Evolutionary conservation across 2,888 invertebrate genomes (phyloP), one percentile per base, ranked within the genome.

Genomic region (Tridacna gigas): DNA sequence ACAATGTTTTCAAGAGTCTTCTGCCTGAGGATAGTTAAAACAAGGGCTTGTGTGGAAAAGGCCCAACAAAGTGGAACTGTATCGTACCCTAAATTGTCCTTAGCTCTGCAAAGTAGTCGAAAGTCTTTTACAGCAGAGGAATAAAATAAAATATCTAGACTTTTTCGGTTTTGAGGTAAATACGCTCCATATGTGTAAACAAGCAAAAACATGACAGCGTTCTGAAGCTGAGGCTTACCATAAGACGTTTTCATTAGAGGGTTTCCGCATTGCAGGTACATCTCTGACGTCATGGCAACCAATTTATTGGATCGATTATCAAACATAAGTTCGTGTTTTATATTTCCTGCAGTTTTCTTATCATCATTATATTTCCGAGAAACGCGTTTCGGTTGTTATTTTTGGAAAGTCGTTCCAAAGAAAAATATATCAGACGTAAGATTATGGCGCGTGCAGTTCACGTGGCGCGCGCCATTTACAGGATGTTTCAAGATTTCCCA

Each of bases 291-390:
- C 74, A 74, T 25, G 25, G 47, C 12, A 60, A 51, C 26, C 74
- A 74, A 74, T 74, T 74, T 74, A 74, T 74, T 60, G 74, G 60
- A 63, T 63, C 20, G 63, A 22, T 63, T 63, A 63, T 63, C 63
- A 63, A 25, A 63, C 71, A 71, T 47, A 71, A 48, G 48, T 51
- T 51, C 25, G 51, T 22, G 51, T 71, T 71, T 71, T 71, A 45
- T 20, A 71, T 71, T 47, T 71, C 71, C 48, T 47, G 47, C 71
- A 47, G 71, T 71, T 71, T 37, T 51, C 71, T 47, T 71, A 71
- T 71, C 71, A 25, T 47, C 71, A 22, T 63, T 63, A 63, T 71
- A 71, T 71, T 51, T 71, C 51, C 13, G 3, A 15, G 37, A 71
- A 71, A 26, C 45, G 47, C 25, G 71, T 12, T 71, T 51, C 71